Base-by-base conservation (phyloP, 2,797 vertebrate genomes). In the Gymnoscopelus braueri region DNA sequence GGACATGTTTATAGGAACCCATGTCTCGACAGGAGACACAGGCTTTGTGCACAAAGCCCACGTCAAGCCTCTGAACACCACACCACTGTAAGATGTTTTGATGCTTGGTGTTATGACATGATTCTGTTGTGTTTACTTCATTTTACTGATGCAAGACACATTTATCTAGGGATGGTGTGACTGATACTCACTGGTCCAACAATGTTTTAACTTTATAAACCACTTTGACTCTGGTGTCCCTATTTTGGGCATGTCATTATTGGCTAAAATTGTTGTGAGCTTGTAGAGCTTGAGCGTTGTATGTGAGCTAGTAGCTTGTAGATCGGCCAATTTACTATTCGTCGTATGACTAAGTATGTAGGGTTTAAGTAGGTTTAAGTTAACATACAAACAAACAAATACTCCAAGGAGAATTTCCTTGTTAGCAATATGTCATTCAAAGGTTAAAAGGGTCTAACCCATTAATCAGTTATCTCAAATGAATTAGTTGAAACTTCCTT, bases 31-130 rank as follows among this genome's bases (percentile, higher is more conserved):
- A 0, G 95, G 97, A 47, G 86, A 67, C 69, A 81, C 80, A 0
- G 98, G 98, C 73, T 99, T 99, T 53, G 93, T 98, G 58, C 94
- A 95, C 74, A 92, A 90, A 67, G 88, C 53, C 58, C 93, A 91
- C 3, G 88, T 98, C 73, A 94, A 91, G 60, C 92, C 94, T 0
- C 84, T 95, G 76, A 86, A 92, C 23, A 91, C 88, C 0, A 79
- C 83, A 68, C 89, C 95, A 5, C 70, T 95, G 97, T 99, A 91
- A 98, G 97, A 80, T 56, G 11, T 4, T n/a, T 4, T 2, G 44
- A 0, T 53, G 65, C 14, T 57, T 10, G 24, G 12, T 58, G 19
- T 23, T 24, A 44, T 9, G 15, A 6, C 53, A 19, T 26, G 54
- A 11, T 12, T 11, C 15, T 56, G 54, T 56, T 56, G 1, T 12